These are phyloP conservation scores for Agrotis ipsilon DNA, from an alignment of 2,888 invertebrate genomes.

Conservation along the genomic window DNA sequence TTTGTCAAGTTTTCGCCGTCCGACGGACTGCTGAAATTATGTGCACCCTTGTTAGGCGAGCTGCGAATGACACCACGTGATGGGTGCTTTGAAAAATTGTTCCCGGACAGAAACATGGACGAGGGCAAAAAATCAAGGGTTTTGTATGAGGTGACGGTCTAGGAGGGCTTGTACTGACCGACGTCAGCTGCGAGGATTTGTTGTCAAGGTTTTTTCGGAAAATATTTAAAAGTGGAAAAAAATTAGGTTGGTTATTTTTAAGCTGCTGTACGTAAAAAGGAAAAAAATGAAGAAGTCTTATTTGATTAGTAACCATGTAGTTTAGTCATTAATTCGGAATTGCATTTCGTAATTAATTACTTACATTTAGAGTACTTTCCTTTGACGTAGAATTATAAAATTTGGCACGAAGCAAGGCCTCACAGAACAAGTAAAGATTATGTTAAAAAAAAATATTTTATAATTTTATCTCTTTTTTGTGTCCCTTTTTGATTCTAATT, in stretches of 20 bases:
- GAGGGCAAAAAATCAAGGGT: conserved; percentile 60
- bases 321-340: too few species aligned
- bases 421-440: too few species aligned
- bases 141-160: conserved; percentile 37
- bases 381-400: too few species aligned
- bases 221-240: conserved; percentile 1
- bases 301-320: too few species aligned
- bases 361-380: too few species aligned
- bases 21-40: conserved; percentile 77
- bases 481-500: too few species aligned
- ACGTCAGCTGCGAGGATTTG: conserved; percentile 32
- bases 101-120: conserved; percentile 49
- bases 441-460: too few species aligned
- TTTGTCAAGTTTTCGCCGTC: conserved; percentile 80
- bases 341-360: too few species aligned
- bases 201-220: conserved; percentile 16
- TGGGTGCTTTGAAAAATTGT: conserved; percentile 68
- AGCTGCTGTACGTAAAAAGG: too few species aligned
- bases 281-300: too few species aligned
- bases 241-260: background rate
- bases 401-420: too few species aligned
- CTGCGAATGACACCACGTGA: conserved; percentile 78
- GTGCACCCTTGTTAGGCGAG: conserved; percentile 78
- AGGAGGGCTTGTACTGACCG: conserved; percentile 8
- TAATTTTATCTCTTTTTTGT: too few species aligned